Evolutionary conservation across 2,113 vertebrate genomes (phyloP), one percentile per base, ranked within the genome.

Genomic region (Myocastor coypus): DNA sequence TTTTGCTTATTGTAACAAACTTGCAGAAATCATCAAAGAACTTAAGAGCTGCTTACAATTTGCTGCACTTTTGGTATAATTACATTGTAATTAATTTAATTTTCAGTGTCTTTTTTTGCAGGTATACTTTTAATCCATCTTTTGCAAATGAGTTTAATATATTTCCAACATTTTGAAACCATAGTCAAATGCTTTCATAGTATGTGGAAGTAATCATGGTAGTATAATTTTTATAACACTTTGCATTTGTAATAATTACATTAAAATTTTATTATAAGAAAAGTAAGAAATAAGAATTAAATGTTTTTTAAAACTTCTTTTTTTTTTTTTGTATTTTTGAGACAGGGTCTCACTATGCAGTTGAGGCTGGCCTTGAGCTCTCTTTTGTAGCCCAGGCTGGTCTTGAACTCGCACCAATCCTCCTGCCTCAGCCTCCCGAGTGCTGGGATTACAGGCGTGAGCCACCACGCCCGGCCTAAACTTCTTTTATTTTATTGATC

Each of bases 81-180:
- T 64, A 50, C 9, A 30, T 75, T 89, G 7, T 61, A 83, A 83
- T 2, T 64, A 92, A 2, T 42, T 86, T 64, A 75, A 30, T n/a
- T 93, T 90, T 80, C 42, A 87, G 20, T 87, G n/a, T n/a, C n/a
- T 84, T 28, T 12, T 81, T 26, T 87, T 3, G 68, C 5, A 84
- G 37, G 17, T 83, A 73, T 84, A 91, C 7, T 80, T 20, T 73
- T 73, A 40, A 83, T 9, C 7, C 46, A 0, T 59, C 24, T 5
- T 87, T 81, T 83, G n/a, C 42, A 89, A 90, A 77, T 89, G 61
- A 89, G 37, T 59, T 9, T 0, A 66, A 5, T 77, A 30, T 71
- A 77, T 91, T 94, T 93, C 42, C 87, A 37, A 91, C 87, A 6
- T 75, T 12, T 64, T 71, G 28, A 96, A 91, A 89, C 1, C 12